Percentiles rank a stretch among this genome's conserved stretches.
These are phyloP conservation scores for Megathymus violae DNA, from an alignment of 1,140 invertebrate species.

Conservation along the genomic window DNA sequence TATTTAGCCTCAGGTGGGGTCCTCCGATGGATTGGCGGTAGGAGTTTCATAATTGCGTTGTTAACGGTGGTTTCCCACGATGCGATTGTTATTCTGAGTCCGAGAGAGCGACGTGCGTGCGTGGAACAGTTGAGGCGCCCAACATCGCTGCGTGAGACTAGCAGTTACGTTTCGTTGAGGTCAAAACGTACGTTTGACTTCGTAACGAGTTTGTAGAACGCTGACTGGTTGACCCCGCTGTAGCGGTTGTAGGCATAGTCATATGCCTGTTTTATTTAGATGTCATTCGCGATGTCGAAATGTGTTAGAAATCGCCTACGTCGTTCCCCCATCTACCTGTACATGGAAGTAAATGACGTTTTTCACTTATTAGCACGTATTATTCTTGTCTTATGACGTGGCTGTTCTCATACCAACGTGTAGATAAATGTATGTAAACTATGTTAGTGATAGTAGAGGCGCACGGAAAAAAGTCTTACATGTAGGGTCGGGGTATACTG, in stretches of 20 bases:
- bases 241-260: no score
- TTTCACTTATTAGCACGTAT: no score
- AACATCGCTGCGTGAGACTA: conserved; percentile 58
- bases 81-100: conserved; percentile 71
- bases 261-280: conserved; percentile 21
- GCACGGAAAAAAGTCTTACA: conserved; percentile 16
- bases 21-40: conserved; percentile 48
- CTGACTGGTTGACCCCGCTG: conserved; percentile 45
- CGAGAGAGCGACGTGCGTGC: conserved; percentile 59
- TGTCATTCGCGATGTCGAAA: conserved; percentile 14
- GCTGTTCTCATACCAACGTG: no score
- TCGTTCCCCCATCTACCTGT: neutral
- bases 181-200: conserved; percentile 43
- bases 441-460: neutral
- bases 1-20: conserved; percentile 53
- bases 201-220: conserved; percentile 49
- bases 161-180: conserved; percentile 58
- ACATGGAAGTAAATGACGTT: no score
- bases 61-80: conserved; percentile 69
- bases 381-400: no score
- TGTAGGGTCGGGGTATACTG: conserved; percentile 44
- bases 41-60: conserved; percentile 68
- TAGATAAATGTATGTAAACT: no score
- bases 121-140: conserved; percentile 50
- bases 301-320: neutral